Evolutionary conservation across 2,888 invertebrate species (phyloP).

Genomic region (Dynastes grantii): DNA sequence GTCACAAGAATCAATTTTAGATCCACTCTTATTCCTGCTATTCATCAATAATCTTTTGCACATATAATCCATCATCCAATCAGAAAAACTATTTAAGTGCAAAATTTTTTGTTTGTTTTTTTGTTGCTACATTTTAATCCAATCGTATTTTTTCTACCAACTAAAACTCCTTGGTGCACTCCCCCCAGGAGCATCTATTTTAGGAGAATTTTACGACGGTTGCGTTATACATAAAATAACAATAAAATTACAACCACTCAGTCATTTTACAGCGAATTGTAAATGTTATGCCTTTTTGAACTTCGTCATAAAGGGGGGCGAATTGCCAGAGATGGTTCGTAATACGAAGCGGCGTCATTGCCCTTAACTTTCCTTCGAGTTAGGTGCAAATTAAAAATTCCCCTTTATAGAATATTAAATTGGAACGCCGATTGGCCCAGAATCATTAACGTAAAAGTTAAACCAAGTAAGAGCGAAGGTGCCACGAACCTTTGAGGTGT

Average conservation of each 20-base stretch:
- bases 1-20: too few relatives aligned
- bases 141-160: neutral
- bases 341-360: neutral
- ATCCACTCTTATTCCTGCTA: too few relatives aligned
- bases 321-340: neutral
- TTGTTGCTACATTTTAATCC: neutral
- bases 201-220: conserved; percentile 17
- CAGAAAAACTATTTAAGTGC: too few relatives aligned
- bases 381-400: conserved; percentile 40
- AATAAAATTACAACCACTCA: conserved; percentile 39
- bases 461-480: neutral
- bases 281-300: conserved; percentile 24
- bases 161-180: neutral
- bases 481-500: conserved; percentile 1
- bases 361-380: conserved; percentile 9
- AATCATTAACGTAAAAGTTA: conserved; percentile 24
- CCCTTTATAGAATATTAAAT: conserved; percentile 32
- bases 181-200: neutral
- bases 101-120: too few relatives aligned
- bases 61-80: too few relatives aligned
- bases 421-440: conserved; percentile 13
- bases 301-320: conserved; percentile 15
- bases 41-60: too few relatives aligned
- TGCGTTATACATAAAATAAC: conserved; percentile 27
- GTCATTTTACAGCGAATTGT: conserved; percentile 39